Base-by-base conservation (phyloP, 2,888 invertebrate genomes). In the Ectemnius cavifrons region DNA sequence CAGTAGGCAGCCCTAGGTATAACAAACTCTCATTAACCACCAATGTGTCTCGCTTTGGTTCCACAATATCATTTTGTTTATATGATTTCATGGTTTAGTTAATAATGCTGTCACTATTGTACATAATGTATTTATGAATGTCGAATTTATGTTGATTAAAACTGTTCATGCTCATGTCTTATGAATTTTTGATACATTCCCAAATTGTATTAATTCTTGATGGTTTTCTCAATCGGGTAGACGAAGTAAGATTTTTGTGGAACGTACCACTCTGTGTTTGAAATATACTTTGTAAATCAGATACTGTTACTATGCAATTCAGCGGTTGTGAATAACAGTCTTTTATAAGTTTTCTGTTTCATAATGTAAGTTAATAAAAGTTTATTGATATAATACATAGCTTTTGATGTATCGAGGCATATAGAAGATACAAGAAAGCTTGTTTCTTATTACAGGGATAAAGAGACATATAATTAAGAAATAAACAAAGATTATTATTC, bases 391-490 rank as follows among this genome's bases (percentile, higher is more conserved):
- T 20, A 1, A 11, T 13, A 62, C 6, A 68, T 60, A 63, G 18
- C 13, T 18, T 49, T 73, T 20, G 11, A 27, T 11, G n/a, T 52
- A 60, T 63, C 18, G 8, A 37, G 6, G 8, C 11, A 11, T 37
- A 37, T 8, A 37, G 11, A 37, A 37, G 52, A 45, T n/a, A 64
- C 57, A 77, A 8, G 60, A 28, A 70, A 63, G 56, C 67, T 14
- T 52, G 14, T 65, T 66, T 81, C 52, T 80, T 73, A 67, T 82
- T 82, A 28, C 75, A 83, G 82, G 73, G 59, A 71, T 63, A 69
- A 69, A 60, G 62, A 52, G 62, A 77, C 71, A 60, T 72, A 61
- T 57, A 74, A 73, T 79, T 74, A 72, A 77, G 65, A 73, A 68
- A 63, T 78, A 62, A 64, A 64, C 52, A 81, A 74, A 63, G 59